Evolutionary conservation across 2,113 vertebrate species (phyloP).

Genomic region (Lepisosteus oculatus): DNA sequence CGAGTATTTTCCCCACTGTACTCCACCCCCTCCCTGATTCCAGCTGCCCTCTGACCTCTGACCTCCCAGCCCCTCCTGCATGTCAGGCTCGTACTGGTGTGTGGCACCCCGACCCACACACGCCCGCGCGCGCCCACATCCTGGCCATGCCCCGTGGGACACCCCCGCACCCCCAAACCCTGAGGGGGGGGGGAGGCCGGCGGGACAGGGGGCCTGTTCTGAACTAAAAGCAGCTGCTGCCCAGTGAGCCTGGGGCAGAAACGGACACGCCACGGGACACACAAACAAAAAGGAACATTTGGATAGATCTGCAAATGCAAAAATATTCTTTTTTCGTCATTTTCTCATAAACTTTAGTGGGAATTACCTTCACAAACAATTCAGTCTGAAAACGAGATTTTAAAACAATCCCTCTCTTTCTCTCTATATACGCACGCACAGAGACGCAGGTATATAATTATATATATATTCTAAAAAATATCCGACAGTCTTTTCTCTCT

Average conservation of each 20-base stretch:
- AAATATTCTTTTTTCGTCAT: conserved; percentile 46
- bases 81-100: too few relatives aligned
- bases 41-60: too few relatives aligned
- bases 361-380: conserved; percentile 28
- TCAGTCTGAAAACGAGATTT: conserved; percentile 44
- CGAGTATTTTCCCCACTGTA: too few relatives aligned
- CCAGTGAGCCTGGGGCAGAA: conserved; percentile 19
- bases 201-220: background rate
- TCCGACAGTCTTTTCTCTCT: conserved; percentile 26
- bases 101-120: too few relatives aligned
- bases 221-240: conserved; percentile 22
- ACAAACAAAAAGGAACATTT: conserved; percentile 13
- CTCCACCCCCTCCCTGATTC: too few relatives aligned
- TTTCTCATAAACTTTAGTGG: conserved; percentile 41
- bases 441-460: conserved; percentile 60
- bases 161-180: too few relatives aligned
- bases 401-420: conserved; percentile 60
- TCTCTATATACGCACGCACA: conserved; percentile 42
- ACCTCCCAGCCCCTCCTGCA: too few relatives aligned
- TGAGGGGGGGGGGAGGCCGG: too few relatives aligned
- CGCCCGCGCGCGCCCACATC: too few relatives aligned
- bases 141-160: too few relatives aligned
- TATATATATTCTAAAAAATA: conserved; percentile 51
- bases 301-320: conserved; percentile 48
- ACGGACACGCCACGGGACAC: conserved; percentile 10